A percentile compares a stretch with the other conserved stretches of the same genome.
Evolutionary conservation across 2,888 invertebrate species (phyloP).

Genomic region (Lypha dubia): DNA sequence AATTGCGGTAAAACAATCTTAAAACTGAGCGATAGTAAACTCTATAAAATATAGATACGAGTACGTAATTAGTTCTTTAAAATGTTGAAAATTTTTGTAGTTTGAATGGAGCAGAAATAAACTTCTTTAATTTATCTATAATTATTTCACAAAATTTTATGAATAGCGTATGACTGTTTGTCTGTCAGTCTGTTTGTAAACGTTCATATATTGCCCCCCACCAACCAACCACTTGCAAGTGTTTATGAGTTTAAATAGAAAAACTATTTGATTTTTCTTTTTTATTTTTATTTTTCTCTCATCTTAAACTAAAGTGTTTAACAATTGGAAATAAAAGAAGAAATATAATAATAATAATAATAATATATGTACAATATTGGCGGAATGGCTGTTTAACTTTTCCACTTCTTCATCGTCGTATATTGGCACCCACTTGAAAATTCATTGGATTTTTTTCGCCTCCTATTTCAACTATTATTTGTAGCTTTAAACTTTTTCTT

Average conservation of each 20-base stretch:
- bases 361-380: slow-evolving; percentile 33
- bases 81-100: background rate
- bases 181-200: background rate
- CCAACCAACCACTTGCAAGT: background rate
- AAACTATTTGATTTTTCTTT: background rate
- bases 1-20: background rate
- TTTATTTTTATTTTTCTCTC: background rate
- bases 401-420: slow-evolving; percentile 21
- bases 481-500: slow-evolving; percentile 51
- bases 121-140: slow-evolving; percentile 60
- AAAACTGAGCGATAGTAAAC: background rate
- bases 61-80: background rate
- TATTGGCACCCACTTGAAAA: slow-evolving; percentile 72
- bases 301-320: slow-evolving; percentile 60
- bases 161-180: background rate
- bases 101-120: slow-evolving; percentile 5
- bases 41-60: background rate
- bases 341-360: slow-evolving; percentile 10
- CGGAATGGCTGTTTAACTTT: slow-evolving; percentile 51
- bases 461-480: slow-evolving; percentile 24
- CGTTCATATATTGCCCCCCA: slow-evolving; percentile 16
- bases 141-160: slow-evolving; percentile 56
- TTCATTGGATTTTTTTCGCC: slow-evolving; percentile 61
- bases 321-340: slow-evolving; percentile 51
- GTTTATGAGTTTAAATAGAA: slow-evolving; percentile 37